Conservation (phyloP, 2,113 vertebrate genomes). For the Pantherophis guttatus region DNA sequence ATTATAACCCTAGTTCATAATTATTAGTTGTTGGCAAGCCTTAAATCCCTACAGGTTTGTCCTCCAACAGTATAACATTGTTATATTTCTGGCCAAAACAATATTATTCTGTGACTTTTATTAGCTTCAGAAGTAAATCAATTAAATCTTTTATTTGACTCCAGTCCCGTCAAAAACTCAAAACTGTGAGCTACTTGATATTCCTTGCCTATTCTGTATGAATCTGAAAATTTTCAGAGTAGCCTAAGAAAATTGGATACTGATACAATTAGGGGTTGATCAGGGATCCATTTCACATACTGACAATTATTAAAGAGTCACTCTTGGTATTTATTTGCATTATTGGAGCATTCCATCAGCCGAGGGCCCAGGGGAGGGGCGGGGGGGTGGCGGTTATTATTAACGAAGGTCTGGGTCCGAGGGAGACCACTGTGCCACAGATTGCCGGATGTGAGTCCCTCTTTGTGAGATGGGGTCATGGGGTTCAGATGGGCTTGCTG, state of each 20-base stretch:
- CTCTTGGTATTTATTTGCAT: background rate
- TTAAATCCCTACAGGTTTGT: background rate
- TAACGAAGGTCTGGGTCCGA: no score
- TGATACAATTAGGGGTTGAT: background rate
- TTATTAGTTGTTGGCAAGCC: background rate
- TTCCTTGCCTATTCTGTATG: background rate
- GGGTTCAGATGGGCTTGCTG: no score
- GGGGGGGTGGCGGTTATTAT: no score
- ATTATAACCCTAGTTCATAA: background rate
- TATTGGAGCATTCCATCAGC: no score
- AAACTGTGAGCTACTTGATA: background rate
- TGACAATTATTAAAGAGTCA: background rate
- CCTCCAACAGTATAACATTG: background rate
- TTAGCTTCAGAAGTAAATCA: background rate
- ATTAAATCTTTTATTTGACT: background rate
- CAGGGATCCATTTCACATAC: background rate
- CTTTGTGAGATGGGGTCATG: no score
- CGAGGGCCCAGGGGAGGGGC: no score
- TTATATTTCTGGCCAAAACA: background rate
- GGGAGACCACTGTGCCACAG: no score
- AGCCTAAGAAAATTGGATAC: background rate
- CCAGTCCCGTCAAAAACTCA: background rate
- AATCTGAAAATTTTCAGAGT: background rate
- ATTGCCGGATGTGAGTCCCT: no score
- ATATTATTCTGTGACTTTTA: background rate